Evolutionary conservation across 1,140 invertebrate genomes (phyloP).

Genomic region (Atopsyche davidsoni): DNA sequence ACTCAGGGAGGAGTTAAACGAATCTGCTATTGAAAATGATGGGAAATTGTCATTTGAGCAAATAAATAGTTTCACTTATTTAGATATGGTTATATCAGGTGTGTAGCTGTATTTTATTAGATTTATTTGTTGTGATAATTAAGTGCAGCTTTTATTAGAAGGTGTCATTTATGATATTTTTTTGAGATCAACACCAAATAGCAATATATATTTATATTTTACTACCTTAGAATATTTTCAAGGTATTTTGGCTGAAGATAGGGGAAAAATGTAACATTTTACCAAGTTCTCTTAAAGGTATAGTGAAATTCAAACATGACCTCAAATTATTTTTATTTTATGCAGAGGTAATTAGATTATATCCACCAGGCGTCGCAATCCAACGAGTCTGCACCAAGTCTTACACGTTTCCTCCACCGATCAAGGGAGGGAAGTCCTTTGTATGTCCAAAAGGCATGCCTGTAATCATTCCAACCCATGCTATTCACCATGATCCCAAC

Average conservation of each 20-base stretch:
- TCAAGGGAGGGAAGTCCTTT: conserved; percentile 9
- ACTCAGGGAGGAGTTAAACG: conserved; percentile 19
- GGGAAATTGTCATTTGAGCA: conserved; percentile 23
- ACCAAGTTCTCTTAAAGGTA: too few species aligned
- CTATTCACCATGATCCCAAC: conserved; percentile 38
- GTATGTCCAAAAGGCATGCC: conserved; percentile 35
- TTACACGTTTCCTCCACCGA: conserved; percentile 15
- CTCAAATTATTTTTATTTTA: conserved; percentile 3
- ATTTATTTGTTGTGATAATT: too few species aligned
- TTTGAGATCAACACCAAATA: too few species aligned
- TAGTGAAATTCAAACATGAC: too few species aligned
- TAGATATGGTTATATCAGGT: conserved; percentile 25
- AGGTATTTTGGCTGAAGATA: too few species aligned
- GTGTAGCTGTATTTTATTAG: too few species aligned
- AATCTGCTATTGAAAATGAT: conserved; percentile 12
- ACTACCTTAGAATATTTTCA: too few species aligned
- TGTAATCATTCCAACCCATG: conserved; percentile 30
- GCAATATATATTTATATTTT: too few species aligned
- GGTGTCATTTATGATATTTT: too few species aligned
- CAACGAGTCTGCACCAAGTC: conserved; percentile 17
- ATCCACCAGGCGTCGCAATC: conserved; percentile 15
- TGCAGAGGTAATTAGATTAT: conserved; percentile 20
- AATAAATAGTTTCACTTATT: conserved; percentile 16
- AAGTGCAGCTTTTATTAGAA: too few species aligned
- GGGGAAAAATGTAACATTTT: too few species aligned